Base-by-base conservation (phyloP, 2,113 vertebrate genomes). In the Felis catus region DNA sequence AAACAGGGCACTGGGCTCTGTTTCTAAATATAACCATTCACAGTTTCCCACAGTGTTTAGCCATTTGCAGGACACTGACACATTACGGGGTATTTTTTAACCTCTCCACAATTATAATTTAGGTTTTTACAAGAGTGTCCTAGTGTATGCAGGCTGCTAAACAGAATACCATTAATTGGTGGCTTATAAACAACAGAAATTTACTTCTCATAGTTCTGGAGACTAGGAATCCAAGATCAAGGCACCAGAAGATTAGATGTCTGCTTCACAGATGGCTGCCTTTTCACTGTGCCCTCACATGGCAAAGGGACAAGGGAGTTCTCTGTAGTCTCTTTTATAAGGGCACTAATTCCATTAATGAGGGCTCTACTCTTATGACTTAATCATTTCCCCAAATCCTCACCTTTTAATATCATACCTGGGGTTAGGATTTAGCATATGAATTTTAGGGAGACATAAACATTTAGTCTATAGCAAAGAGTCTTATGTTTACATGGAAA, bases 1-100 rank as follows among this genome's bases (percentile, higher is more conserved):
- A n/a, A 51, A 83, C 33, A 86, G 21, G 14, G 10, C 1, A 16
- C n/a, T 89, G 27, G 45, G 3, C 21, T 53, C 13, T 81, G 23
- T 19, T 78, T 66, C 18, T 61, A 61, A 51, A 23, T 48, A 53
- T 31, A 51, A 25, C 11, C 25, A 61, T 14, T 61, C 1, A 7
- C 11, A 27, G 25, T 86, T 55, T 79, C 33, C 9, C 21, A 25
- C 19, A 45, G 51, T 73, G 18, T 74, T 25, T 53, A 63, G 2
- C 4, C 3, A 63, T 45, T 89, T 84, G 31, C 0, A 41, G 14
- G 4, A 41, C 1, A 76, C 0, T 78, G 6, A 63, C 10, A 4
- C 1, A 51, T 81, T 88, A 85, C 5, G 33, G 39, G 23, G 16
- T 76, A 53, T 61, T 79, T 81, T 73, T 15, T 15, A 65, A 81